A percentile compares a stretch with the other conserved stretches of the same genome.
These are phyloP conservation scores for Urocitellus parryii DNA, from an alignment of 2,113 vertebrate species.

Conservation along the genomic window DNA sequence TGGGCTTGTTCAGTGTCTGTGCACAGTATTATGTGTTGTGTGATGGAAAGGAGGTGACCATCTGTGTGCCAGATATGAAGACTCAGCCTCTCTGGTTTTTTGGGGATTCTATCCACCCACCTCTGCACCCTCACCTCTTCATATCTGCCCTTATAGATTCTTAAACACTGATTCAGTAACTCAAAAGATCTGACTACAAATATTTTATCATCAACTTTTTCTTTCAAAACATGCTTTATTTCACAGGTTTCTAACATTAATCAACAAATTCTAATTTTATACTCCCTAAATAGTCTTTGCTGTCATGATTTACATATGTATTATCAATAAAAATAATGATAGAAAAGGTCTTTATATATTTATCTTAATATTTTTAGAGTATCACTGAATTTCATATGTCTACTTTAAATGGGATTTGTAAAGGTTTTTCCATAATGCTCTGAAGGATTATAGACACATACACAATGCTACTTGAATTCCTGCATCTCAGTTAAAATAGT, in stretches of 20 bases:
- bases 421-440: not conserved
- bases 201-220: not conserved
- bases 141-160: not conserved
- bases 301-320: not conserved
- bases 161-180: not conserved
- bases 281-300: not conserved
- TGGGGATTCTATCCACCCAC: not conserved
- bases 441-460: not conserved
- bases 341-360: not conserved
- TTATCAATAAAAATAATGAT: not conserved
- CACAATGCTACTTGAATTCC: too few species aligned
- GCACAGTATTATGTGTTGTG: fast-evolving
- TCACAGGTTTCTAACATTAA: not conserved
- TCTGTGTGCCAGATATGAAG: not conserved
- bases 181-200: not conserved
- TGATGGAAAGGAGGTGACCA: not conserved
- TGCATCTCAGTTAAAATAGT: not conserved
- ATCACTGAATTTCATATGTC: not conserved
- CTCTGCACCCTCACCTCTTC: not conserved
- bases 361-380: not conserved
- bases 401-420: not conserved
- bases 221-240: not conserved
- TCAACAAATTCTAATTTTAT: not conserved
- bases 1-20: not conserved
- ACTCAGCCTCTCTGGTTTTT: not conserved